Conservation (phyloP, 2,797 vertebrate species). For the Chrosomus eos region DNA sequence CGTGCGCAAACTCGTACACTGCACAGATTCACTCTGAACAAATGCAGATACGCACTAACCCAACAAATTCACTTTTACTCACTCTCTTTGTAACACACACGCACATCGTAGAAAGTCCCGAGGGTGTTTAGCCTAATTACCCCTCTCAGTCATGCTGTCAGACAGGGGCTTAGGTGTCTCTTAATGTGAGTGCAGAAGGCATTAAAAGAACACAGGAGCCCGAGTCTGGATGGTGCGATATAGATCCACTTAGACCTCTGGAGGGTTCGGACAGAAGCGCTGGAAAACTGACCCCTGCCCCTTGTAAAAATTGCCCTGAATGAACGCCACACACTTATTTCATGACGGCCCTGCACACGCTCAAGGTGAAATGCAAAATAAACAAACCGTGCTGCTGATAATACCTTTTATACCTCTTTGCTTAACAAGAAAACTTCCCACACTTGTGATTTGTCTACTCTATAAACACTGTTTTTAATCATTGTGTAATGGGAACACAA, state of each 20-base stretch:
- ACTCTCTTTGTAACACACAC: slow-evolving; percentile 37
- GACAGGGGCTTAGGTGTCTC: slow-evolving; percentile 73
- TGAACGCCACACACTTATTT: slow-evolving; percentile 8
- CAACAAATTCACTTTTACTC: slow-evolving; percentile 50
- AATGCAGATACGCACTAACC: slow-evolving; percentile 26
- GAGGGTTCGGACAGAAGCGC: slow-evolving; percentile 30
- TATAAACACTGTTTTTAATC: slow-evolving; percentile 33
- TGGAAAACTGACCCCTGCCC: slow-evolving; percentile 54
- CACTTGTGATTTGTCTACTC: slow-evolving; percentile 13
- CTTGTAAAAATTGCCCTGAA: slow-evolving; percentile 28
- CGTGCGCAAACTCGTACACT: slow-evolving; percentile 17
- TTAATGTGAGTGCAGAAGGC: slow-evolving; percentile 74
- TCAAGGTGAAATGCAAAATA: not conserved
- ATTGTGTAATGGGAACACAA: slow-evolving; percentile 36
- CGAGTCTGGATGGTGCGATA: slow-evolving; percentile 56
- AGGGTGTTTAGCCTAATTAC: slow-evolving; percentile 71
- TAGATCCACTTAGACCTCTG: slow-evolving; percentile 71
- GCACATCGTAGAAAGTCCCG: slow-evolving; percentile 42
- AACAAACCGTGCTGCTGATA: not conserved
- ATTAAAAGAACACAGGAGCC: slow-evolving; percentile 79
- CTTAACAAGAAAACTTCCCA: slow-evolving; percentile 16
- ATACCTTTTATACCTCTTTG: slow-evolving; percentile 25
- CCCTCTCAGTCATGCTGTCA: slow-evolving; percentile 78
- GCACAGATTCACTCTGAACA: not conserved
- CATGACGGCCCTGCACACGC: not conserved